These are phyloP conservation scores for Candidula unifasciata DNA, from an alignment of 2,888 invertebrate genomes.

Conservation along the genomic window DNA sequence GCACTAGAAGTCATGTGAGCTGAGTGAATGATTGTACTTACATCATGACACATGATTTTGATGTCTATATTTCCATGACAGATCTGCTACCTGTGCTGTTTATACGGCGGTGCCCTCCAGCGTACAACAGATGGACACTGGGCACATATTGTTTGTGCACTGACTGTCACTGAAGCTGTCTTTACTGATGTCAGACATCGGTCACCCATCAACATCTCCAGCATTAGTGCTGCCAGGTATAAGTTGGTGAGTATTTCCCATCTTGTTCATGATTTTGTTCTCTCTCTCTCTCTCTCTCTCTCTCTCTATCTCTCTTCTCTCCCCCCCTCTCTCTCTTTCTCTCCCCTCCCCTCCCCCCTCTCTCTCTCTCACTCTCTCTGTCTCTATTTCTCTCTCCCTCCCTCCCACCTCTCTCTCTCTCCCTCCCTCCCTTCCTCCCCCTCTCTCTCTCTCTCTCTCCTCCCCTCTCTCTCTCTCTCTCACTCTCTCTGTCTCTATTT, in stretches of 20 bases:
- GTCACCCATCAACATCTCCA: constrained; percentile 73
- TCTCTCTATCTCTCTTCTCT: background rate
- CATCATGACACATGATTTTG: too few species aligned
- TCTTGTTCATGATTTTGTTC: background rate
- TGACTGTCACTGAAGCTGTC: constrained; percentile 75
- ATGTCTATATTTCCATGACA: constrained; percentile 49
- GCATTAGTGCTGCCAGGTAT: constrained; percentile 58
- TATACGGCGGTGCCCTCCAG: constrained; percentile 80
- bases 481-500: too few species aligned
- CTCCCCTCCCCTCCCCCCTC: background rate
- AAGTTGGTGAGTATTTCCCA: background rate
- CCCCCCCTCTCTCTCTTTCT: background rate
- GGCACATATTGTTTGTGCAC: constrained; percentile 79
- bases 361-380: constrained; percentile 9
- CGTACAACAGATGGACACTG: constrained; percentile 76
- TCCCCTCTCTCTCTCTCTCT: too few species aligned
- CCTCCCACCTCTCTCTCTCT: background rate
- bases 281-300: background rate
- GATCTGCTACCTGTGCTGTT: constrained; percentile 81
- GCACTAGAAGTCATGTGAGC: too few species aligned
- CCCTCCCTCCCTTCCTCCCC: background rate
- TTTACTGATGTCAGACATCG: constrained; percentile 74
- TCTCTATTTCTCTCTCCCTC: background rate
- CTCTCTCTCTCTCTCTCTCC: too few species aligned
- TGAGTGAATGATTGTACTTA: too few species aligned